Conservation (phyloP, 2,888 invertebrate genomes). For the Reticulitermes lucifugus region DNA sequence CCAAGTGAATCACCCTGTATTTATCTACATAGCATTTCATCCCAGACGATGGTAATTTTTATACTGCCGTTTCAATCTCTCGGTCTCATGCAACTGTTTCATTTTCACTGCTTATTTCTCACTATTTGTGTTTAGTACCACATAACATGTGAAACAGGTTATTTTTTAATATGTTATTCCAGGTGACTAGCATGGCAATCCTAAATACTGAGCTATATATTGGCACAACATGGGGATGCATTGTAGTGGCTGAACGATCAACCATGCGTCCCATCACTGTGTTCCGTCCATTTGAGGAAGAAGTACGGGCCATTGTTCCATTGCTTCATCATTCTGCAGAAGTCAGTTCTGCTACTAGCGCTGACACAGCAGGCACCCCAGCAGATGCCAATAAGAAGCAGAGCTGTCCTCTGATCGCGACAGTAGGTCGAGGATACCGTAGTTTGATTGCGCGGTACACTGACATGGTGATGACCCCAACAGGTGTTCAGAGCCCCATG, state of each 20-base stretch:
- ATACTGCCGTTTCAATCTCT: no score
- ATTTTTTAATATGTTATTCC: conserved; percentile 50
- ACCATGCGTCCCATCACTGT: conserved; percentile 88
- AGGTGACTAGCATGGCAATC: conserved; percentile 79
- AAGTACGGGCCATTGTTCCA: conserved; percentile 68
- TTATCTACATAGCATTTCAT: no score
- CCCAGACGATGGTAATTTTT: no score
- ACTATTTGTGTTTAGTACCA: no score
- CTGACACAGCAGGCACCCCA: conserved; percentile 47
- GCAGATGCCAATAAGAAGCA: conserved; percentile 60
- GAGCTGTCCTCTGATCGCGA: conserved; percentile 71
- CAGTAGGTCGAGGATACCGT: conserved; percentile 87
- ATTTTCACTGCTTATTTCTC: no score
- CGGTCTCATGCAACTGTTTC: no score
- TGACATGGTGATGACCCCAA: conserved; percentile 53
- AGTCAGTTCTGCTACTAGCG: background rate
- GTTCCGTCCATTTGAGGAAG: conserved; percentile 91
- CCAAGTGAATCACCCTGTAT: no score
- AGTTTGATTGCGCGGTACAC: conserved; percentile 69
- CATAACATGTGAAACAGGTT: no score
- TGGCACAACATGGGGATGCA: conserved; percentile 95
- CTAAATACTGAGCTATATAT: conserved; percentile 82
- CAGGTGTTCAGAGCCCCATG: conserved; percentile 52
- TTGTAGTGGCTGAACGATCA: conserved; percentile 87
- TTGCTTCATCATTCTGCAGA: conserved; percentile 34